A percentile compares a stretch with the other conserved stretches of the same genome.
These are phyloP conservation scores for Drosophila pseudoobscura DNA, from an alignment of 1,140 invertebrate species.

Conservation along the genomic window DNA sequence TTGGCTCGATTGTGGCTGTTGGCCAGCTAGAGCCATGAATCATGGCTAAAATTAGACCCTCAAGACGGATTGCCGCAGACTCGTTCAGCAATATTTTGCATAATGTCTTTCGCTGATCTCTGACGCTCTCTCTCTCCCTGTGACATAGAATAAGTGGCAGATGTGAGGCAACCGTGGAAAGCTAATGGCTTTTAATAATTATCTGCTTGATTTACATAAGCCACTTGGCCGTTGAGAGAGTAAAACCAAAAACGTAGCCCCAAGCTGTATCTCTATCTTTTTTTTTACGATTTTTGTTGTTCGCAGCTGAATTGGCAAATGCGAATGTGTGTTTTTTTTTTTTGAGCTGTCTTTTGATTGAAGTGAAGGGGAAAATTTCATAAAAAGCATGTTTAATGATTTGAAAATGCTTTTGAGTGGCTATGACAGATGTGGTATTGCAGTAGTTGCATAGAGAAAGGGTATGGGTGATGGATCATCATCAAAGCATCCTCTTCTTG, in stretches of 20 bases:
- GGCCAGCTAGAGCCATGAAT: constrained; percentile 59
- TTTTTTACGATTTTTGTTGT: constrained; percentile 26
- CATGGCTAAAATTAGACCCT: constrained; percentile 74
- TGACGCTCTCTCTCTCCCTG: constrained; percentile 13
- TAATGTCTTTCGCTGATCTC: constrained; percentile 40
- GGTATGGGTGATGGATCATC: neutral
- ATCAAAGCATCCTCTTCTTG: constrained; percentile 1
- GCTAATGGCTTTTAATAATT: constrained; percentile 44
- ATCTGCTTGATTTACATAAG: constrained; percentile 65
- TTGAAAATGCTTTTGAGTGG: constrained; percentile 46
- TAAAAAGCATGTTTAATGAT: constrained; percentile 48
- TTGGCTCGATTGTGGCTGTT: neutral
- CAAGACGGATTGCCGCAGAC: neutral
- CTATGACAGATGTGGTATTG: constrained; percentile 21
- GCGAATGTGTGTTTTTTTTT: constrained; percentile 25
- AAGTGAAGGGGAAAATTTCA: constrained; percentile 71
- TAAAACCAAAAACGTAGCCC: constrained; percentile 33
- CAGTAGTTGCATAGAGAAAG: constrained; percentile 26
- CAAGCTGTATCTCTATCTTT: constrained; percentile 14
- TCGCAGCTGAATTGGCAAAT: constrained; percentile 39
- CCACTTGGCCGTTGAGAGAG: constrained; percentile 9
- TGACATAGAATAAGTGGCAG: constrained; percentile 61
- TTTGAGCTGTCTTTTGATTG: constrained; percentile 34
- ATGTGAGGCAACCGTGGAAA: constrained; percentile 63
- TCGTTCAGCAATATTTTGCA: constrained; percentile 53